These are phyloP conservation scores for Odontocolon sp. DNA, from an alignment of 2,888 invertebrate genomes.

Conservation along the genomic window DNA sequence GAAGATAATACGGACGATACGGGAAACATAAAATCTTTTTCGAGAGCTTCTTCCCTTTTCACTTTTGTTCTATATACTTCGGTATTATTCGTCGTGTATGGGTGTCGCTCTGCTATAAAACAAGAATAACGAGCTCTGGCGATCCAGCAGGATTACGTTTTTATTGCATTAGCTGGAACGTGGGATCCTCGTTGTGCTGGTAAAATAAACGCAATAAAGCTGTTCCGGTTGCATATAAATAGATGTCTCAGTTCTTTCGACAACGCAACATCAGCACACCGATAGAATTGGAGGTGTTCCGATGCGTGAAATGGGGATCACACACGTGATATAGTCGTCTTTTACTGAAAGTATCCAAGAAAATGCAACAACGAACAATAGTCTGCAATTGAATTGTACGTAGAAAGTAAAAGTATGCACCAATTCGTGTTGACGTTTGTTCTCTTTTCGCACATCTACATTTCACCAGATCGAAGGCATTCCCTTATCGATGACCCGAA, in stretches of 20 bases:
- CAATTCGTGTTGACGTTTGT: no score
- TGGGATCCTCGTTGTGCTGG: not conserved
- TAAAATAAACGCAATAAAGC: slow-evolving; percentile 38
- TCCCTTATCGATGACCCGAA: no score
- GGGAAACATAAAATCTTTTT: slow-evolving; percentile 4
- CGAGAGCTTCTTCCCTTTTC: not conserved
- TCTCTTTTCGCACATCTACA: no score
- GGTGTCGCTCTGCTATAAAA: not conserved
- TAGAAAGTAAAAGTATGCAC: no score
- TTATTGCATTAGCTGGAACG: slow-evolving; percentile 24
- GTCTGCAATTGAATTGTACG: no score
- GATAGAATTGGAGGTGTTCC: not conserved
- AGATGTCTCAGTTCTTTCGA: not conserved
- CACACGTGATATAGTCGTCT: not conserved
- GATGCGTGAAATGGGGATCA: not conserved
- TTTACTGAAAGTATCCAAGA: not conserved
- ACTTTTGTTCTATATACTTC: not conserved
- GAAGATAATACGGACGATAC: not conserved
- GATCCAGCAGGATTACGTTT: slow-evolving; percentile 44
- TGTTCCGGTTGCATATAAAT: slow-evolving; percentile 17
- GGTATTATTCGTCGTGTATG: not conserved
- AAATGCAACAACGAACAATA: no score
- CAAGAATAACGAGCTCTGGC: not conserved
- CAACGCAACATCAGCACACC: not conserved
- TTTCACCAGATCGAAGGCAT: no score